These are phyloP conservation scores for Tolmerus cingulatus DNA, from an alignment of 2,888 invertebrate genomes.

Conservation along the genomic window DNA sequence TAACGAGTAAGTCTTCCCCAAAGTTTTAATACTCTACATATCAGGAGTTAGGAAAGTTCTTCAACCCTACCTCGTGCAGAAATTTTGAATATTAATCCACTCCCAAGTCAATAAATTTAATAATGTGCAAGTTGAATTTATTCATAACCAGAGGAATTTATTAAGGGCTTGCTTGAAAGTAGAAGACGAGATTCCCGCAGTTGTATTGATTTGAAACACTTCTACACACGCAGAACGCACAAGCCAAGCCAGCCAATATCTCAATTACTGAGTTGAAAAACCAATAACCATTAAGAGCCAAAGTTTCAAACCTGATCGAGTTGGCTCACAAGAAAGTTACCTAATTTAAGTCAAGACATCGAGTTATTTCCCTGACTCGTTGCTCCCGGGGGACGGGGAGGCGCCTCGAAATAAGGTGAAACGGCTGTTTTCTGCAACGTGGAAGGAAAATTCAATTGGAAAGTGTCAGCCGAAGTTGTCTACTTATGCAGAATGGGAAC, in stretches of 20 bases:
- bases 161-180: neutral
- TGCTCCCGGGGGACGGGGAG: neutral
- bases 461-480: neutral
- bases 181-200: neutral
- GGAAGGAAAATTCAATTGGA: neutral
- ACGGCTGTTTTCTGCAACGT: conserved; percentile 7
- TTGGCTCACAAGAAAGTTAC: neutral
- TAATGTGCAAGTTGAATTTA: neutral
- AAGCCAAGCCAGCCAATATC: neutral
- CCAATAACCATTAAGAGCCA: neutral
- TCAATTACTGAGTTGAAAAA: neutral
- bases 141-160: neutral
- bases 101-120: neutral
- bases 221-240: neutral
- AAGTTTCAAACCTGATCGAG: neutral
- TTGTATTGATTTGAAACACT: neutral
- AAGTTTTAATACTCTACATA: neutral
- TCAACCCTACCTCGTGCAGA: neutral
- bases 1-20: neutral
- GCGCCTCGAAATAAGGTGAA: neutral
- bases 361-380: neutral
- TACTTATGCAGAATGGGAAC: conserved; percentile 10
- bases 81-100: neutral
- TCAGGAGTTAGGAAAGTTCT: neutral
- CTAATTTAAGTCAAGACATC: neutral